A percentile compares a stretch with the other conserved stretches of the same genome.
These are phyloP conservation scores for Callithrix jacchus DNA, from an alignment of 2,113 vertebrate genomes.

Conservation along the genomic window DNA sequence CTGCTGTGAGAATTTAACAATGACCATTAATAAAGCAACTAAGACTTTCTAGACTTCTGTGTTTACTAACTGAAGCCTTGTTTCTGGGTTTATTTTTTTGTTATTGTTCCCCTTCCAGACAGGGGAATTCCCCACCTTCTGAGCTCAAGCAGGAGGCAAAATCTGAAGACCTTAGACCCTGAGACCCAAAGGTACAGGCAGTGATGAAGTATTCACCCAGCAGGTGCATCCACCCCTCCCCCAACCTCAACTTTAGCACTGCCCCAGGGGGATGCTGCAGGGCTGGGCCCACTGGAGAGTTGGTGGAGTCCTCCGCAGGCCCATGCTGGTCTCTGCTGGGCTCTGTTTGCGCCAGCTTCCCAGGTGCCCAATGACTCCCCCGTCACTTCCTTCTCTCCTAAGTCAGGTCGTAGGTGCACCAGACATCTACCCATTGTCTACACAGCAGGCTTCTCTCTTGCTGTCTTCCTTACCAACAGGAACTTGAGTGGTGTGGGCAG, in stretches of 20 bases:
- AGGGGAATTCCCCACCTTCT: background rate
- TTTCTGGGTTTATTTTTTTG: background rate
- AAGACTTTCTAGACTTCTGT: background rate
- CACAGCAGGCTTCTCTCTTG: background rate
- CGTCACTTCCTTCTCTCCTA: background rate
- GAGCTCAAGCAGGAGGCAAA: background rate
- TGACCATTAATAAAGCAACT: background rate
- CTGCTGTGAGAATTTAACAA: background rate
- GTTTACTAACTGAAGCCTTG: background rate
- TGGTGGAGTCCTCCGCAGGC: background rate
- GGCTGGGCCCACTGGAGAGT: background rate
- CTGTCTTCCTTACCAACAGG: background rate
- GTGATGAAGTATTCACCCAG: background rate
- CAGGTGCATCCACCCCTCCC: background rate
- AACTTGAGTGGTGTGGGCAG: background rate
- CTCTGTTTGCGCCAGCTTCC: background rate
- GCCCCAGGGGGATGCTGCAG: background rate
- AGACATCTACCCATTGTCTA: background rate
- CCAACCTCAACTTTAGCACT: background rate
- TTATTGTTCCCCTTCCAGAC: background rate
- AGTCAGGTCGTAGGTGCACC: background rate
- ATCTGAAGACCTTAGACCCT: background rate
- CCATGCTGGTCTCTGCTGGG: background rate
- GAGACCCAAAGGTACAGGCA: background rate
- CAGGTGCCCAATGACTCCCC: background rate